These are phyloP conservation scores for Chaunax sp. DNA, from an alignment of 2,797 vertebrate species.

Conservation along the genomic window DNA sequence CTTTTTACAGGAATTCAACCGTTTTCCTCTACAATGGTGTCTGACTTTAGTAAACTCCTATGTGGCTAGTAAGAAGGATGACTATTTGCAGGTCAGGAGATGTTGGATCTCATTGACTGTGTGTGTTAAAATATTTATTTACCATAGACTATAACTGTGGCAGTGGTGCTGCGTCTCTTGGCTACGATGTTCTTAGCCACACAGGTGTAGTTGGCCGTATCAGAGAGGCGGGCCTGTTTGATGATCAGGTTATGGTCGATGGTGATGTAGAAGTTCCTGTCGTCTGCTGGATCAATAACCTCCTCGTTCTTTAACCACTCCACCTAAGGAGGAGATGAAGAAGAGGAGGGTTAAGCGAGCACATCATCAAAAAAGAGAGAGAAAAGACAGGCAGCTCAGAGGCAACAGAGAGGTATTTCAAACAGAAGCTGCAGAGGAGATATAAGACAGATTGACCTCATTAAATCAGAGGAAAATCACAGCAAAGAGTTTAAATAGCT, in stretches of 20 bases:
- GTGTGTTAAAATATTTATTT: constrained; percentile 17
- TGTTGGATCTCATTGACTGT: not conserved
- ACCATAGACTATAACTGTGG: constrained; percentile 98
- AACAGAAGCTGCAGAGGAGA: constrained; percentile 5
- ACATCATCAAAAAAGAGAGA: not conserved
- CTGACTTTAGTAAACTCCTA: constrained; percentile 15
- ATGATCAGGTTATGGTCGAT: constrained; percentile 99
- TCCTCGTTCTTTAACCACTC: constrained; percentile 99
- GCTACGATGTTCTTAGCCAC: constrained; percentile 99
- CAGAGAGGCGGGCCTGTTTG: constrained; percentile 97
- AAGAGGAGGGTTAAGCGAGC: not conserved
- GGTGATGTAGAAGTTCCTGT: constrained; percentile 98
- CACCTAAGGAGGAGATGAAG: constrained; percentile 81
- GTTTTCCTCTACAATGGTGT: not conserved
- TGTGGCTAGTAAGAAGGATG: constrained; percentile 1
- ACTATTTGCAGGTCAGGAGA: not conserved
- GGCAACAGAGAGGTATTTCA: not conserved
- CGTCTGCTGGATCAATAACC: constrained; percentile 94
- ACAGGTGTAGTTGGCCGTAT: constrained; percentile 98
- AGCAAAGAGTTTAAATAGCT: constrained; percentile 51
- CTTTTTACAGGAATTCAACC: constrained; percentile 23
- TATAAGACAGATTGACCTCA: constrained; percentile 39
- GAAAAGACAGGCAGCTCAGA: constrained; percentile 5
- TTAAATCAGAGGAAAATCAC: constrained; percentile 46
- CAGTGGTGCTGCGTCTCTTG: constrained; percentile 95